Conservation (phyloP, 2,113 vertebrate species). For the Dasyurus viverrinus region DNA sequence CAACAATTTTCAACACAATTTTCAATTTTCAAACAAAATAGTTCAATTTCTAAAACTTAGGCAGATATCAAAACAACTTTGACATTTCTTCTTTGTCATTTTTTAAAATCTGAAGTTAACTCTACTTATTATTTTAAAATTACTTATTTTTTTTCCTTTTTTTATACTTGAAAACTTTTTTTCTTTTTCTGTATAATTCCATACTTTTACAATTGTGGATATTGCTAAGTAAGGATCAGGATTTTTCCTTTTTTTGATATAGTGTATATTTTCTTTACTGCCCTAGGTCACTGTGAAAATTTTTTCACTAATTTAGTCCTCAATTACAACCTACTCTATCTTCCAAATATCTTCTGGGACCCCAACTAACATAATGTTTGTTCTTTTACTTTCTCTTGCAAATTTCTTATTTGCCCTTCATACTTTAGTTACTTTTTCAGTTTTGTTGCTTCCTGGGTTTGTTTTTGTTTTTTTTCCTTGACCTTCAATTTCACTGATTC, state of each 20-base stretch:
- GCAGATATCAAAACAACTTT: not conserved
- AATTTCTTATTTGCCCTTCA: not conserved
- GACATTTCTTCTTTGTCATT: not conserved
- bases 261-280: not conserved
- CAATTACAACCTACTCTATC: not conserved
- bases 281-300: not conserved
- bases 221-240: not conserved
- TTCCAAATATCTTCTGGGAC: not conserved
- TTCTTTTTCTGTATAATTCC: not conserved
- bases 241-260: not conserved
- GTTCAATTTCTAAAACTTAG: not conserved
- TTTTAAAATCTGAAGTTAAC: not conserved
- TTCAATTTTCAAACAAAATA: not conserved
- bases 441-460: not conserved
- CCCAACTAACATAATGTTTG: not conserved
- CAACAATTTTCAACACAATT: not conserved
- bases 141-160: not conserved
- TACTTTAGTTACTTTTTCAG: not conserved
- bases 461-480: not conserved
- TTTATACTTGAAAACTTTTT: not conserved
- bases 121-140: not conserved
- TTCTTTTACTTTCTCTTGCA: not conserved
- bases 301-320: not conserved
- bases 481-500: not conserved
- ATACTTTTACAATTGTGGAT: not conserved